Evolutionary conservation across 2,113 vertebrate species (phyloP).

Genomic region (Neolamprologus devosi): DNA sequence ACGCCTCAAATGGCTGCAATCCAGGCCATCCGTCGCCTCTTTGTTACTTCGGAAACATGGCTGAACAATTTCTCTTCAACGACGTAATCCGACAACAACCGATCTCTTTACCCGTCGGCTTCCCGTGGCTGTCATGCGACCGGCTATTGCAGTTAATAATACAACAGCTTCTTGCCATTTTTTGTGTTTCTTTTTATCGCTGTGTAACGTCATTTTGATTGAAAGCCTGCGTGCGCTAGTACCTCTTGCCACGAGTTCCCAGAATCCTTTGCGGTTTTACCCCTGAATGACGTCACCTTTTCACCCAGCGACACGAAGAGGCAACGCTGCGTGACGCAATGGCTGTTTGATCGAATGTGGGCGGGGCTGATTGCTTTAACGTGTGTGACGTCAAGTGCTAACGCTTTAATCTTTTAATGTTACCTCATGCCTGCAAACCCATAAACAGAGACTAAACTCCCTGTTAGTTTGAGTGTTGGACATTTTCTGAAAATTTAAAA

Average conservation of each 20-base stretch:
- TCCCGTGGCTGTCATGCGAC: neutral
- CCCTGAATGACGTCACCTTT: neutral
- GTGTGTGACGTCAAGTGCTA: neutral
- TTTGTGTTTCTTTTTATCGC: no score
- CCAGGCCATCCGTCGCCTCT: neutral
- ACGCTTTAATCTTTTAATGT: neutral
- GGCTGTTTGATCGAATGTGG: neutral
- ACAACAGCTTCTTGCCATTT: neutral
- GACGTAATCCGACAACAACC: neutral
- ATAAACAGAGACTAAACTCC: neutral
- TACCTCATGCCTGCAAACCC: neutral
- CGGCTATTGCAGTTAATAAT: neutral
- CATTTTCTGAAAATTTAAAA: neutral
- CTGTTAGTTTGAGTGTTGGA: neutral
- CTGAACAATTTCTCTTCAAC: neutral
- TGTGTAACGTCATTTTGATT: neutral
- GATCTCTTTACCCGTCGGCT: neutral
- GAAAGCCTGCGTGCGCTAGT: neutral
- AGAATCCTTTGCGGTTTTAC: neutral
- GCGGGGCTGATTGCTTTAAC: neutral
- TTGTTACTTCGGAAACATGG: neutral
- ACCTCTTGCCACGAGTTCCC: neutral
- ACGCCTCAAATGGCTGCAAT: neutral
- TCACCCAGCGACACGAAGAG: neutral
- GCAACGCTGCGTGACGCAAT: neutral